These are phyloP conservation scores for Scomber colias DNA, from an alignment of 2,113 vertebrate species.

Conservation along the genomic window DNA sequence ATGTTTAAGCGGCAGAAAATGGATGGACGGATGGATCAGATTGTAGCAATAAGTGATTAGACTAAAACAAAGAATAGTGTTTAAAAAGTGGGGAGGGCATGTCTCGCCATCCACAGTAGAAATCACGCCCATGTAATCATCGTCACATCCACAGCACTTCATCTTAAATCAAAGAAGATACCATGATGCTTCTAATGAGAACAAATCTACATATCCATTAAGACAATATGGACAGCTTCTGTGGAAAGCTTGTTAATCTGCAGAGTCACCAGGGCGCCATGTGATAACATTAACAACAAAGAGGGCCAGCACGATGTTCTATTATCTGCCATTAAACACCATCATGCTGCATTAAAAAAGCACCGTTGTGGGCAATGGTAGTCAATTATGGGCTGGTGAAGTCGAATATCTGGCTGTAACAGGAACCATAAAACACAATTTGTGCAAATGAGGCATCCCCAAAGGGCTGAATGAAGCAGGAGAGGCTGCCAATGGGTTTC, in stretches of 20 bases:
- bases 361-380: conserved; percentile 39
- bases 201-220: conserved; percentile 3
- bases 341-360: conserved; percentile 62
- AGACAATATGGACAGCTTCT: conserved; percentile 29
- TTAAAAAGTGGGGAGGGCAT: too few species aligned
- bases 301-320: conserved; percentile 18
- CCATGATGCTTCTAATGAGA: conserved; percentile 13
- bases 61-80: too few species aligned
- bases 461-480: conserved; percentile 48
- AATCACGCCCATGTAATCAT: not conserved
- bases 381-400: conserved; percentile 60
- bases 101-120: not conserved
- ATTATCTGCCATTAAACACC: conserved; percentile 70
- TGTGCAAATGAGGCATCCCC: conserved; percentile 66
- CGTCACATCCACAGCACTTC: not conserved
- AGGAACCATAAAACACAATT: conserved; percentile 71
- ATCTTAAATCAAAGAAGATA: not conserved
- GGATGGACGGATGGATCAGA: too few species aligned
- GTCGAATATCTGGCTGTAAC: conserved; percentile 54
- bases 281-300: conserved; percentile 43
- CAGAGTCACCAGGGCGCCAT: not conserved
- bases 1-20: too few species aligned
- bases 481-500: conserved; percentile 44
- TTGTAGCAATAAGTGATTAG: not conserved
- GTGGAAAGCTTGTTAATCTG: conserved; percentile 31